Evolutionary conservation across 1,140 invertebrate genomes (phyloP), one percentile per base, ranked within the genome.

Genomic region (Hypothenemus hampei): DNA sequence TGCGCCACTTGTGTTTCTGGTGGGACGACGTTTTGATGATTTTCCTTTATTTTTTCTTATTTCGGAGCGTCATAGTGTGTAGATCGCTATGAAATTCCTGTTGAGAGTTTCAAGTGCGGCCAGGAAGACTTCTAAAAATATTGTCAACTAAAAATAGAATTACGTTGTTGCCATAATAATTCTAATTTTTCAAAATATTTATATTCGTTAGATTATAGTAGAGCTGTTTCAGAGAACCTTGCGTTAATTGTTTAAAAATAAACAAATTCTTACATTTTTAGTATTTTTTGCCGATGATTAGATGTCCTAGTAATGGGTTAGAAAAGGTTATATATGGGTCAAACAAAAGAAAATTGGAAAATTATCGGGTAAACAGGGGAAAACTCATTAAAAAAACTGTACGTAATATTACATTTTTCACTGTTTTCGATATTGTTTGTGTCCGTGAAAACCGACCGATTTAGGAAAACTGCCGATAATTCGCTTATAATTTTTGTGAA

Each of bases 1-100:
- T 61, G 22, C 65, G 66, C 69, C 69, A 70, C 66, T 66, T 61
- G 33, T 50, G 63, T 61, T 70, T 69, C 29, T 69, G 63, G 36
- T 69, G 63, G 36, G 67, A 65, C 65, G 68, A 70, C 66, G 69
- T 67, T 61, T 65, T 69, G 62, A 56, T 31, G 21, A 20, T 55
- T 45, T 66, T 66, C n/a, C n/a, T n/a, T n/a, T n/a, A n/a, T n/a
- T n/a, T n/a, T n/a, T n/a, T n/a, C n/a, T n/a, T n/a, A n/a, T n/a
- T n/a, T n/a, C n/a, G n/a, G n/a, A n/a, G n/a, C n/a, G n/a, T n/a
- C n/a, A n/a, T n/a, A n/a, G n/a, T n/a, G n/a, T n/a, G n/a, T n/a
- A n/a, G n/a, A n/a, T n/a, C n/a, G n/a, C n/a, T n/a, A n/a, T n/a
- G n/a, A n/a, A n/a, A n/a, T n/a, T n/a, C n/a, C n/a, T n/a, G n/a